Percentiles rank a stretch among this genome's conserved stretches.
These are phyloP conservation scores for Amiota minor DNA, from an alignment of 2,888 invertebrate species.

Conservation along the genomic window DNA sequence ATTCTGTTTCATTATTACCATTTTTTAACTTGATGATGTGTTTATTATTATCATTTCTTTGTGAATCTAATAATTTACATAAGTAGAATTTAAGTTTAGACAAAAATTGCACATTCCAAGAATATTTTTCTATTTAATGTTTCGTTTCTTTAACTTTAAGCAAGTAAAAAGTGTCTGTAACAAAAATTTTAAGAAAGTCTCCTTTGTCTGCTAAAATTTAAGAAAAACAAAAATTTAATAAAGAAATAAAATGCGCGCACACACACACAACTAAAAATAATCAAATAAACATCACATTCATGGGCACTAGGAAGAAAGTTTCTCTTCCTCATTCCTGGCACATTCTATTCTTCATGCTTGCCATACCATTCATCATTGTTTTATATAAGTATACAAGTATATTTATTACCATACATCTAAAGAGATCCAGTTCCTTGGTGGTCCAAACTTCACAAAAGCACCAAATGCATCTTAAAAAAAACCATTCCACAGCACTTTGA, in stretches of 20 bases:
- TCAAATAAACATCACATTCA: background rate
- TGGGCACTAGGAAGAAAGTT: too few relatives aligned
- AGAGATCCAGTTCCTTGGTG: too few relatives aligned
- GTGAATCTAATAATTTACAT: conserved; percentile 22
- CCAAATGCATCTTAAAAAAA: too few relatives aligned
- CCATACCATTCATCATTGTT: too few relatives aligned
- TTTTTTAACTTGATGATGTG: conserved; percentile 10
- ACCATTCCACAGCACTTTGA: too few relatives aligned
- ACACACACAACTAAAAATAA: conserved; percentile 21
- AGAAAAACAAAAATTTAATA: background rate
- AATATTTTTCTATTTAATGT: background rate
- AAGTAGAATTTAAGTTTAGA: conserved; percentile 4
- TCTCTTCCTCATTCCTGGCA: too few relatives aligned
- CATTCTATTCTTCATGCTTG: too few relatives aligned
- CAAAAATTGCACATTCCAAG: conserved; percentile 10
- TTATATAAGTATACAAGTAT: too few relatives aligned
- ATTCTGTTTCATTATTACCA: background rate
- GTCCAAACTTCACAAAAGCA: too few relatives aligned
- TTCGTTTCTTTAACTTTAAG: conserved; percentile 19
- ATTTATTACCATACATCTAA: too few relatives aligned
- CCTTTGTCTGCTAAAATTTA: background rate
- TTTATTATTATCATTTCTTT: conserved; percentile 45
- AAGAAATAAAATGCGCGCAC: conserved; percentile 4
- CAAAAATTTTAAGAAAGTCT: background rate
- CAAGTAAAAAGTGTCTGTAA: conserved; percentile 3